phyloP scores from a whole-genome alignment of 2,888 invertebrate species.

The Syrista parreyssii region DNA sequence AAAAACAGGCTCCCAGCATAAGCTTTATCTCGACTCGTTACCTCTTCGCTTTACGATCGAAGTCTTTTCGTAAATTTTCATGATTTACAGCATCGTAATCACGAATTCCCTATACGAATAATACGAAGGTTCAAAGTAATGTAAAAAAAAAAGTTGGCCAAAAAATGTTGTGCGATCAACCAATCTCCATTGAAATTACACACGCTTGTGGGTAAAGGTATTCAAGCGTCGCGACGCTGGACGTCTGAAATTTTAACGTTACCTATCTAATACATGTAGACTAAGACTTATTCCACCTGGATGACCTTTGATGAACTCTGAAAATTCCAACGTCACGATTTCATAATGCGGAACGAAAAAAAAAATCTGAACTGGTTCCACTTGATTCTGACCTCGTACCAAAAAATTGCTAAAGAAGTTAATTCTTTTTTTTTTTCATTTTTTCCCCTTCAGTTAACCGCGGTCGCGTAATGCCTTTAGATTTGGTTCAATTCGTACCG shows the following conservation, averaged over 20 bases:
- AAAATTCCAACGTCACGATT: not conserved
- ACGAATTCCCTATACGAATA: not conserved
- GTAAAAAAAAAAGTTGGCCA: not conserved
- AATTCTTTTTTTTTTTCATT: not conserved
- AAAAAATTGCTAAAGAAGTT: not conserved
- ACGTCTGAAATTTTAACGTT: not conserved
- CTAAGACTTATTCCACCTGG: not conserved
- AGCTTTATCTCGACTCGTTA: constrained; percentile 17
- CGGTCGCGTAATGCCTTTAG: not conserved
- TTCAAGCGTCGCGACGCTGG: not conserved
- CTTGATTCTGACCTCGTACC: not conserved
- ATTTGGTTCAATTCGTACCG: not conserved
- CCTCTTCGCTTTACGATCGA: constrained; percentile 22
- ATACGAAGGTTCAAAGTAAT: not conserved
- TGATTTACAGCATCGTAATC: not conserved
- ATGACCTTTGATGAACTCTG: not conserved
- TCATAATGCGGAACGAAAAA: not conserved
- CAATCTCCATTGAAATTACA: not conserved
- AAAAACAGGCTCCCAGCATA: not conserved
- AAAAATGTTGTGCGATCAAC: not conserved
- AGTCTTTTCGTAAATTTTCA: constrained; percentile 20
- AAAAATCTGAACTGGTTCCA: not conserved
- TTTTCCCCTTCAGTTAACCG: not conserved
- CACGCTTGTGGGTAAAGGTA: not conserved
- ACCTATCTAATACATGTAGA: not conserved